Evolutionary conservation across 2,888 invertebrate species (phyloP).

Genomic region (Heliconius sara): DNA sequence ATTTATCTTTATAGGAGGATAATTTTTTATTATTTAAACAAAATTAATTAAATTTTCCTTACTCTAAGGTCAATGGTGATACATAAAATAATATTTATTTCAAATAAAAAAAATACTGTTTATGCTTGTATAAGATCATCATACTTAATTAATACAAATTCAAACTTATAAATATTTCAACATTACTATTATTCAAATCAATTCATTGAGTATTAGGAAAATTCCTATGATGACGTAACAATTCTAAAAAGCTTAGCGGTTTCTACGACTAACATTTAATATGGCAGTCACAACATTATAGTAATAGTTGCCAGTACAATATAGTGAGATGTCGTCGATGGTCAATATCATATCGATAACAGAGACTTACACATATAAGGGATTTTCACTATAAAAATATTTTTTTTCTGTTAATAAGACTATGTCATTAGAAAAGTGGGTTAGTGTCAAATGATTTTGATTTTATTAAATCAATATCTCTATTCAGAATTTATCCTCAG

Average conservation of each 20-base stretch:
- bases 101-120: no score
- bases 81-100: background rate
- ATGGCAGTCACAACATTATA: background rate
- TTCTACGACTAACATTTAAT: background rate
- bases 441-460: background rate
- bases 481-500: background rate
- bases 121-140: background rate
- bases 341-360: no score
- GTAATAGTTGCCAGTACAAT: background rate
- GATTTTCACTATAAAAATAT: no score
- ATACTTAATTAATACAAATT: background rate
- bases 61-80: background rate
- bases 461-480: background rate
- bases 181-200: background rate
- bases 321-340: background rate
- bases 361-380: no score
- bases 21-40: no score
- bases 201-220: slow-evolving; percentile 13
- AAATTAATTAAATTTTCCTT: no score
- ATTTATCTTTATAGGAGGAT: no score
- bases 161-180: background rate
- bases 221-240: slow-evolving; percentile 17
- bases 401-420: no score
- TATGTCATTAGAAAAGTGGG: no score
- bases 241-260: slow-evolving; percentile 2